Evolutionary conservation across 2,888 invertebrate genomes (phyloP), one percentile per base, ranked within the genome.

Genomic region (Netelia fuscicornis): DNA sequence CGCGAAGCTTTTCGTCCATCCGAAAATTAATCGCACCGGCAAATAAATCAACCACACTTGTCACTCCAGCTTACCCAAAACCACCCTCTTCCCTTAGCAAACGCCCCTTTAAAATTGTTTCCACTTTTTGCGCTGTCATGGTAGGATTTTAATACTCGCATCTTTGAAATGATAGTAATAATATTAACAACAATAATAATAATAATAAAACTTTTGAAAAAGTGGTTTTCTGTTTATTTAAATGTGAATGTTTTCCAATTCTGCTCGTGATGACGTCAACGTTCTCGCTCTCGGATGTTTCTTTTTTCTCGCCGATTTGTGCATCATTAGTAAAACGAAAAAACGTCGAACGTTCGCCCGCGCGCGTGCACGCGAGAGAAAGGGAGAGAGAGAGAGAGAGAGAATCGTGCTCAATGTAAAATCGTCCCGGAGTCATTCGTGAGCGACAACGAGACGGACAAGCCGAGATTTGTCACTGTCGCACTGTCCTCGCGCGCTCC

Each of bases 381-480:
- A 37, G 37, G 6, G 37, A 37, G 37, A 37, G 58, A 60, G 54
- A 23, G 17, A 17, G 30, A 30, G 30, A 30, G 25, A n/a, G 58
- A 60, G 54, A 23, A 71, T 71, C 44, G 13, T 72, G 60, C 25
- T 72, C 60, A 23, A 60, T 72, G 60, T 44, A 44, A 72, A 84
- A 82, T 80, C 42, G 77, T 37, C 37, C 58, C 79, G 42, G 11
- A 56, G 44, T 56, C 54, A 76, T 60, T 25, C 25, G 75, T 80
- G 79, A 60, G 86, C 76, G 85, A 76, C 68, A 81, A 65, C 60
- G 76, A 44, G 23, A 72, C 56, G 83, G 82, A 79, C 85, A 81
- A 85, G 85, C 80, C 75, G 71, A 89, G 88, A 89, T 89, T 89
- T 87, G 89, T 89, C 89, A 89, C 87, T 89, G 88, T 89, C 86